Conservation (phyloP, 2,113 vertebrate species). For the Corvus hawaiiensis region DNA sequence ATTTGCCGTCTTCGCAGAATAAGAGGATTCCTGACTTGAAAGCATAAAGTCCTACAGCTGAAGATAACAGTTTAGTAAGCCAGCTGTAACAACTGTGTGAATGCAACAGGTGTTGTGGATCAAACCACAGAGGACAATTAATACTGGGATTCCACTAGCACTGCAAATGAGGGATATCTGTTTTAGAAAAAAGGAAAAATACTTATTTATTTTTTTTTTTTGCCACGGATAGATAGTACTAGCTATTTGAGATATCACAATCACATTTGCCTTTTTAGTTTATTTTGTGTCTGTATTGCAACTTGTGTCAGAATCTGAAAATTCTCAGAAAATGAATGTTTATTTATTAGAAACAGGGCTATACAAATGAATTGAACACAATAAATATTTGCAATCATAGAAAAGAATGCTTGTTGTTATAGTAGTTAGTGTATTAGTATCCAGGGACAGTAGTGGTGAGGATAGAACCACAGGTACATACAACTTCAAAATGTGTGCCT, state of each 20-base stretch:
- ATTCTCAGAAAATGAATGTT: neutral
- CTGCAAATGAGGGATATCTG: neutral
- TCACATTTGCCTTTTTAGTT: neutral
- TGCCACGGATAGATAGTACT: neutral
- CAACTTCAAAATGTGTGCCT: neutral
- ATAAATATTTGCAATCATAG: neutral
- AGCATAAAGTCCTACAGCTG: neutral
- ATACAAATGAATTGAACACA: neutral
- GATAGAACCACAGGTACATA: neutral
- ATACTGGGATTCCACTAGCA: neutral
- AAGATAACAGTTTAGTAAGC: neutral
- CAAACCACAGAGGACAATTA: neutral
- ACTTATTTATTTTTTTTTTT: neutral
- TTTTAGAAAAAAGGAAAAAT: neutral
- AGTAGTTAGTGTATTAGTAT: neutral
- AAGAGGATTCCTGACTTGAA: neutral
- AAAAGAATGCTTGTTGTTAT: neutral
- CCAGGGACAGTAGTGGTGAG: neutral
- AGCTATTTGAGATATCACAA: neutral
- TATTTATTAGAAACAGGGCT: neutral
- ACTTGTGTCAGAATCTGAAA: neutral
- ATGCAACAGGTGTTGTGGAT: neutral
- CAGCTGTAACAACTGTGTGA: neutral
- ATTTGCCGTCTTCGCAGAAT: neutral
- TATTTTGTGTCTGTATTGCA: neutral